Conservation (phyloP, 2,888 invertebrate species). For the Lasioglossum zephyrum region DNA sequence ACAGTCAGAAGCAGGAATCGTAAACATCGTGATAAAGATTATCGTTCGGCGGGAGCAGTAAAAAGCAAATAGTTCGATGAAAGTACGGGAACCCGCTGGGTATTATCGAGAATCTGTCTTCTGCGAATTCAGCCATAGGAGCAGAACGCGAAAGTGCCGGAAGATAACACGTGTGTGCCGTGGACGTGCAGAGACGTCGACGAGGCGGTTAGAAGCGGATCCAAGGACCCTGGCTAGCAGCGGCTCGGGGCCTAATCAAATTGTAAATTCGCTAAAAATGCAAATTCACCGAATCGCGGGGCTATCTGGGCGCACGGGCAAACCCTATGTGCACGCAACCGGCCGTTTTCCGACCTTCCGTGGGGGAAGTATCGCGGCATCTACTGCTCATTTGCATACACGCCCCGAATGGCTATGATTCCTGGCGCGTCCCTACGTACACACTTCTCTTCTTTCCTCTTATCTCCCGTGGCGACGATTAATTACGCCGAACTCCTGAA, state of each 20-base stretch:
- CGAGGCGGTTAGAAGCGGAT: conserved; percentile 22
- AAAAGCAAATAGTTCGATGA: conserved; percentile 27
- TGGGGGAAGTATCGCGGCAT: conserved; percentile 65
- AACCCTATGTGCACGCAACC: conserved; percentile 63
- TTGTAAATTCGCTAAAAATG: conserved; percentile 82
- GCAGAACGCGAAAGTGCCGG: conserved; percentile 39
- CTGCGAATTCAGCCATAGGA: conserved; percentile 51
- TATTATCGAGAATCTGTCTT: conserved; percentile 68
- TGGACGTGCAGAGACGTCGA: conserved; percentile 17
- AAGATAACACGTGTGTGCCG: conserved; percentile 34
- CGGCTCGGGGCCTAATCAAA: conserved; percentile 78
- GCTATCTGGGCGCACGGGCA: conserved; percentile 66
- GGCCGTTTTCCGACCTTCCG: conserved; percentile 56
- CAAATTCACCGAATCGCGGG: conserved; percentile 77
- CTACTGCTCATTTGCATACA: conserved; percentile 77
- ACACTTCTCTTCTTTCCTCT: conserved; percentile 29
- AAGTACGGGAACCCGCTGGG: conserved; percentile 34
- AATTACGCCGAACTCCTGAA: conserved; percentile 55
- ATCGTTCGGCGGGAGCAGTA: not conserved
- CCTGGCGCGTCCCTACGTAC: conserved; percentile 42
- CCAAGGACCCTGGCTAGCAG: conserved; percentile 16
- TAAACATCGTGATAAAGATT: not conserved
- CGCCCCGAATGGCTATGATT: conserved; percentile 76
- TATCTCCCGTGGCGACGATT: conserved; percentile 61
- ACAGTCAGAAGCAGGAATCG: not conserved